These are phyloP conservation scores for Morone chrysops DNA, from an alignment of 2,113 vertebrate genomes.

Conservation along the genomic window DNA sequence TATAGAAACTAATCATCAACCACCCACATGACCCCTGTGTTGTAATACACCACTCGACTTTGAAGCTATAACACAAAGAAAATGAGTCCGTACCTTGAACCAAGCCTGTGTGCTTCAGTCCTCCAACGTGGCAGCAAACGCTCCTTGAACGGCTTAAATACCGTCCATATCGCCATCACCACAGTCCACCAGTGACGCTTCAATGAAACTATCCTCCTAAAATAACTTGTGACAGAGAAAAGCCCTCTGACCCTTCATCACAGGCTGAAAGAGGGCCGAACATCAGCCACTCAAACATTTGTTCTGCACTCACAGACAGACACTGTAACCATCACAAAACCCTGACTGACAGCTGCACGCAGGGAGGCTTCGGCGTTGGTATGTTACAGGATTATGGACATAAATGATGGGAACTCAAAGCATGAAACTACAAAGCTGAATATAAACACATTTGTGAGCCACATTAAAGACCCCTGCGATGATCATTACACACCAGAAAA, in stretches of 20 bases:
- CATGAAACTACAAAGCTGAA: not conserved
- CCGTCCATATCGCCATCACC: constrained; percentile 56
- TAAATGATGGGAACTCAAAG: constrained; percentile 5
- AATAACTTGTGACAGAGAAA: constrained; percentile 79
- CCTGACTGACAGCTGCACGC: constrained; percentile 40
- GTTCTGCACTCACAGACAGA: constrained; percentile 18
- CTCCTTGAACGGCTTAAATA: constrained; percentile 72
- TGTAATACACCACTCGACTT: not conserved
- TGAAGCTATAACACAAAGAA: not conserved
- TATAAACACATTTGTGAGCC: not conserved
- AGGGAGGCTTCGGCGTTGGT: not conserved
- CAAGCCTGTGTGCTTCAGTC: not conserved
- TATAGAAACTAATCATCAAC: not conserved
- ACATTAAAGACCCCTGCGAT: no score
- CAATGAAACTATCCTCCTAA: constrained; percentile 73
- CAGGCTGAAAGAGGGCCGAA: constrained; percentile 43
- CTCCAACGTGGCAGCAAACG: not conserved
- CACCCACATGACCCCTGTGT: not conserved
- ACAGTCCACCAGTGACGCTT: constrained; percentile 51
- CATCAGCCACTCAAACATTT: constrained; percentile 50
- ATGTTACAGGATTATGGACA: constrained; percentile 23
- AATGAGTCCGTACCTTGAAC: constrained; percentile 55
- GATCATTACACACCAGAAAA: not conserved
- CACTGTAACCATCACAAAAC: not conserved
- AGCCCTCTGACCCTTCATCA: constrained; percentile 58